Evolutionary conservation across 2,113 vertebrate species (phyloP).

Genomic region (Serilophus lunatus): DNA sequence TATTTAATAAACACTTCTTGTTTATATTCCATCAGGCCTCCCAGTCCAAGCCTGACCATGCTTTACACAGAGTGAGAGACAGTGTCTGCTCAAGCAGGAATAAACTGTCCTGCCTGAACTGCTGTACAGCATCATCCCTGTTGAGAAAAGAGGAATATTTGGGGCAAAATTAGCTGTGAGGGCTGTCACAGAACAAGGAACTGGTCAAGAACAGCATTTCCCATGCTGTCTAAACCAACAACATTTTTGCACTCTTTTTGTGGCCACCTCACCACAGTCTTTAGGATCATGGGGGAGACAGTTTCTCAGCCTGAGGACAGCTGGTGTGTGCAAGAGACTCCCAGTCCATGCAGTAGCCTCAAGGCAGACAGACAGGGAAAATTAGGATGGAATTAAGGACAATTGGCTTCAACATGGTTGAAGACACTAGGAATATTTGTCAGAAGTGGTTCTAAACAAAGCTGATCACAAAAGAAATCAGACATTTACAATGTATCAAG

Average conservation of each 20-base stretch:
- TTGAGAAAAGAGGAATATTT: neutral
- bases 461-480: neutral
- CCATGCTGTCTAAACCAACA: neutral
- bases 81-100: neutral
- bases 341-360: neutral
- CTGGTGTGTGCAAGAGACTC: neutral
- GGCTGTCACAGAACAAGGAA: neutral
- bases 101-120: neutral
- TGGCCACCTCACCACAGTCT: neutral
- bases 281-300: neutral
- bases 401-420: neutral
- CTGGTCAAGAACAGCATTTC: neutral
- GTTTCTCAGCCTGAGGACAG: neutral
- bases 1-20: slow-evolving; percentile 28
- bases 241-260: neutral
- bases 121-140: neutral
- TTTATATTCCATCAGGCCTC: neutral
- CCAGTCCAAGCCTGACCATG: neutral
- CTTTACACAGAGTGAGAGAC: neutral
- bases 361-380: neutral
- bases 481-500: neutral
- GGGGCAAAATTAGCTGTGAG: neutral
- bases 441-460: neutral
- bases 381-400: neutral
- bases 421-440: neutral